Percentiles rank a stretch among this genome's conserved stretches.
Conservation (phyloP, 92 coral and sea anemone genomes). For the Epizoanthus fatuus region DNA sequence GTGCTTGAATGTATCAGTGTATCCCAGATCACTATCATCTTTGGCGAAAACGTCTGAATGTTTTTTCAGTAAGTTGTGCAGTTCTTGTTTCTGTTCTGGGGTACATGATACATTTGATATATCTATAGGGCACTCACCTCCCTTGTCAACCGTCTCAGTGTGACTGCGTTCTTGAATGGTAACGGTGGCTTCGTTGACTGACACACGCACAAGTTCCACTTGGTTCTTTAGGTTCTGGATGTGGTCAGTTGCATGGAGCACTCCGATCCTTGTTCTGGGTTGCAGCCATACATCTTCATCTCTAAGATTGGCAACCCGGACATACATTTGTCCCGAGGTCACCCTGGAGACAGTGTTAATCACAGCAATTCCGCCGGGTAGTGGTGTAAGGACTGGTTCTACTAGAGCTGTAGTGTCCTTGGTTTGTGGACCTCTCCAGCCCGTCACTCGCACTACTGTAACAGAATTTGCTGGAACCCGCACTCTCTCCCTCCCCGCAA, state of each 20-base stretch:
- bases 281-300: conserved; percentile 47
- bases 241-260: conserved; percentile 27
- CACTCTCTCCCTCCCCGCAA: conserved; percentile 44
- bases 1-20: conserved; percentile 59
- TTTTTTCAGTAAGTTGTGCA: conserved; percentile 34
- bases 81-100: conserved; percentile 53
- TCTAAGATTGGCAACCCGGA: conserved; percentile 33
- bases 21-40: conserved; percentile 56
- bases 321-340: conserved; percentile 18
- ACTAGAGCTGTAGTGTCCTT: conserved; percentile 15
- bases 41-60: conserved; percentile 52
- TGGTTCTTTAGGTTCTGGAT: conserved; percentile 50
- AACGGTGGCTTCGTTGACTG: conserved; percentile 56
- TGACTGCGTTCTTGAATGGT: conserved; percentile 33
- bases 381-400: conserved; percentile 32
- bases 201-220: conserved; percentile 29
- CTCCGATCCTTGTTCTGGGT: conserved; percentile 42
- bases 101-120: conserved; percentile 45
- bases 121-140: conserved; percentile 50
- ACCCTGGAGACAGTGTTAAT: conserved; percentile 29
- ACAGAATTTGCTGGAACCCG: conserved; percentile 52
- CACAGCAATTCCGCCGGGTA: conserved; percentile 16
- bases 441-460: conserved; percentile 33
- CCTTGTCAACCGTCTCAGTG: conserved; percentile 7
- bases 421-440: conserved; percentile 37